Conservation (phyloP, 2,797 vertebrate genomes). For the Lithobates sylvaticus region DNA sequence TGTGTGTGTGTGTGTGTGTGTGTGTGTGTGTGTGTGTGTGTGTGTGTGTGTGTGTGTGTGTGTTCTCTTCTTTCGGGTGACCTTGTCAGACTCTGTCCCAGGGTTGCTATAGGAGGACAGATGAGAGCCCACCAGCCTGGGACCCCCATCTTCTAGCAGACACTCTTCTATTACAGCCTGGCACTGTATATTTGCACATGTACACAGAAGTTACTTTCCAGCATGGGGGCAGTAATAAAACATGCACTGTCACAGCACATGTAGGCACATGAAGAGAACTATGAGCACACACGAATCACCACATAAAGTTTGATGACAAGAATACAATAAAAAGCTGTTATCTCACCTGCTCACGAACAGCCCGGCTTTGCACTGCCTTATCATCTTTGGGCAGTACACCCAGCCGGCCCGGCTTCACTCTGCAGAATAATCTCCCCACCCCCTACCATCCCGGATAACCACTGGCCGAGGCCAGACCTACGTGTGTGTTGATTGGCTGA, state of each 20-base stretch:
- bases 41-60: too few relatives aligned
- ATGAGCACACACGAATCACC: too few relatives aligned
- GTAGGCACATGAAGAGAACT: too few relatives aligned
- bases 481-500: slow-evolving; percentile 7
- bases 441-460: background rate
- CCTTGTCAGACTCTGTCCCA: too few relatives aligned
- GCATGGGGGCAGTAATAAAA: background rate
- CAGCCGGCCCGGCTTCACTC: slow-evolving; percentile 21
- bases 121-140: too few relatives aligned
- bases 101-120: background rate
- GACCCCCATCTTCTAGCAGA: background rate
- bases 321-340: background rate
- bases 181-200: too few relatives aligned
- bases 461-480: slow-evolving; percentile 5
- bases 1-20: too few relatives aligned
- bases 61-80: too few relatives aligned
- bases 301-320: background rate
- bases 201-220: background rate
- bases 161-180: too few relatives aligned
- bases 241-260: background rate
- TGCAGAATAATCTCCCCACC: background rate
- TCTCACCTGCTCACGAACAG: slow-evolving; percentile 39
- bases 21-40: too few relatives aligned
- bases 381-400: slow-evolving; percentile 22
- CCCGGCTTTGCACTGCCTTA: slow-evolving; percentile 38